phyloP scores from a whole-genome alignment of 2,797 vertebrate species.

The Diceros bicornis region DNA sequence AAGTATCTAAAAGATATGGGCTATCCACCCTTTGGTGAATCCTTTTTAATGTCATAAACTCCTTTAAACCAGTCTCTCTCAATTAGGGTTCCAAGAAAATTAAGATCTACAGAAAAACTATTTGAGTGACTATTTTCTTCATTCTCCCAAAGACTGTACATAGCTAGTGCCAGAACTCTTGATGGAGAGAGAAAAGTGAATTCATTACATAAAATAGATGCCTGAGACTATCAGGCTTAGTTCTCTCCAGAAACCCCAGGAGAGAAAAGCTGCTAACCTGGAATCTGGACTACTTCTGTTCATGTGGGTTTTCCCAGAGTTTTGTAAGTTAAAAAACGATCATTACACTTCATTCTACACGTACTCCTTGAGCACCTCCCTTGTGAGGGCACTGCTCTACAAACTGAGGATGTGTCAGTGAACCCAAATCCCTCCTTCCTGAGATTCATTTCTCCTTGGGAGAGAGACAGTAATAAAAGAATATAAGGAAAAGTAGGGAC shows the following conservation, averaged over 20 bases:
- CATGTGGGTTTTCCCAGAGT: too few relatives aligned
- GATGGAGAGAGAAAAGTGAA: background rate
- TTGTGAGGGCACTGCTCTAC: rapidly evolving
- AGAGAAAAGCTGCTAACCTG: background rate
- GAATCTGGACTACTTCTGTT: background rate
- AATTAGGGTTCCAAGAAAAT: background rate
- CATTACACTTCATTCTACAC: rapidly evolving
- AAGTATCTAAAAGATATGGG: background rate
- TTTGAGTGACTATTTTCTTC: background rate
- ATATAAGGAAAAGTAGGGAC: rapidly evolving
- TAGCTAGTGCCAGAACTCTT: background rate
- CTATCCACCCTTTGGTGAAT: background rate
- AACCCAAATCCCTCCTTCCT: too few relatives aligned
- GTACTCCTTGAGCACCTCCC: rapidly evolving
- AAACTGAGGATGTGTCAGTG: rapidly evolving
- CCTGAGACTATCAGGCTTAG: background rate
- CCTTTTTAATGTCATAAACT: too few relatives aligned
- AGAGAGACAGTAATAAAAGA: background rate
- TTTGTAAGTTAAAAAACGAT: background rate
- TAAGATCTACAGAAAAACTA: background rate
- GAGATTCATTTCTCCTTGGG: background rate
- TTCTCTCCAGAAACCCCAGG: background rate
- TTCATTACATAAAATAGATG: background rate
- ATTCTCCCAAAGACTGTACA: background rate
- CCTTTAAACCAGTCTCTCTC: background rate